Percentiles rank a stretch among this genome's conserved stretches.
These are phyloP conservation scores for Polyommatus icarus DNA, from an alignment of 2,888 invertebrate genomes.

Conservation along the genomic window DNA sequence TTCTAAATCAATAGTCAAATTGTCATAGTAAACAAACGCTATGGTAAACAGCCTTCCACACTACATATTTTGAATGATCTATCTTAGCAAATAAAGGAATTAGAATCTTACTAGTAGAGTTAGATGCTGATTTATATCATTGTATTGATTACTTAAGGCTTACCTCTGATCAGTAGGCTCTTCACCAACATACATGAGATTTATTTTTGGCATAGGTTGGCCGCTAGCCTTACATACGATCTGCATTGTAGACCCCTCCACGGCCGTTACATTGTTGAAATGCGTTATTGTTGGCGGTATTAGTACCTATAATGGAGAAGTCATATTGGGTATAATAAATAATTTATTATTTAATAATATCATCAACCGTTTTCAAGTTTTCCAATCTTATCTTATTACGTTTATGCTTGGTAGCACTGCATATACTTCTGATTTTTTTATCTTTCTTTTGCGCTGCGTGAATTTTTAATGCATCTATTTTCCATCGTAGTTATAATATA, in stretches of 20 bases:
- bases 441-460: neutral
- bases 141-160: constrained; percentile 34
- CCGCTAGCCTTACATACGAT: constrained; percentile 60
- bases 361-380: too few species aligned
- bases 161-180: constrained; percentile 48
- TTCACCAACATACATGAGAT: constrained; percentile 51
- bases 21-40: too few species aligned
- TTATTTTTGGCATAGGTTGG: constrained; percentile 55
- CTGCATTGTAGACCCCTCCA: constrained; percentile 53
- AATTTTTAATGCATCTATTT: neutral
- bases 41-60: too few species aligned
- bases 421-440: neutral
- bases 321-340: neutral
- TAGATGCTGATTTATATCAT: neutral
- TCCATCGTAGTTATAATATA: neutral
- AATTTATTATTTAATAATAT: neutral
- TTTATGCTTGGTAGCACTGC: neutral
- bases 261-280: constrained; percentile 53
- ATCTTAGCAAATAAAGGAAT: too few species aligned
- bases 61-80: too few species aligned
- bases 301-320: constrained; percentile 52
- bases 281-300: constrained; percentile 54
- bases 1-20: too few species aligned
- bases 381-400: too few species aligned
- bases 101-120: too few species aligned